Evolutionary conservation across 2,797 vertebrate genomes (phyloP).

Genomic region (Malurus splendens): DNA sequence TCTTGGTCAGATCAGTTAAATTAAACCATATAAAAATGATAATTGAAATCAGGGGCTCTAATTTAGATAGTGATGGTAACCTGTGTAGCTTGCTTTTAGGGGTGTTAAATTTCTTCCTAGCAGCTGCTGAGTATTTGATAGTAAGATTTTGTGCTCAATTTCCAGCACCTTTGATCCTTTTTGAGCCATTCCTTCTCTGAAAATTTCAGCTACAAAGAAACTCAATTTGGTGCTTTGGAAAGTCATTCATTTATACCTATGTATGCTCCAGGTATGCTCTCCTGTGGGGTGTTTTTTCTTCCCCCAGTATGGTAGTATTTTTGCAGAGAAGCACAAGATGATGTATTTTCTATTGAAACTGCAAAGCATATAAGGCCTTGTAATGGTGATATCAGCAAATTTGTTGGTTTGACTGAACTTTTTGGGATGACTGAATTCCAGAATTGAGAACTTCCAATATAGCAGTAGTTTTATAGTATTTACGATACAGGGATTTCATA

Average conservation of each 20-base stretch:
- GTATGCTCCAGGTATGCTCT: not conserved
- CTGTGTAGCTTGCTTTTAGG: not conserved
- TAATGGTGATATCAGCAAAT: not conserved
- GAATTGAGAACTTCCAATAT: not conserved
- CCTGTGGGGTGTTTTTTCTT: not conserved
- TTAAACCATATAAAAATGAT: not conserved
- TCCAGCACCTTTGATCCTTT: not conserved
- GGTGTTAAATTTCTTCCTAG: not conserved
- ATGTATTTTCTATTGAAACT: not conserved
- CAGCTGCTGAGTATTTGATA: not conserved
- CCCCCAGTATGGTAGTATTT: not conserved
- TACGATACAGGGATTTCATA: not conserved
- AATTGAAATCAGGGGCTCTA: not conserved
- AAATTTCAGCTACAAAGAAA: not conserved
- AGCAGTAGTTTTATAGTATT: not conserved
- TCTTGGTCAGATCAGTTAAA: not conserved
- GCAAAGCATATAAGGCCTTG: not conserved
- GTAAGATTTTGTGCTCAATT: not conserved
- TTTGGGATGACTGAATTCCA: not conserved
- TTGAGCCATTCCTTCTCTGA: not conserved
- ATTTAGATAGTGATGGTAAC: not conserved
- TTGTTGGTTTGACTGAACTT: not conserved
- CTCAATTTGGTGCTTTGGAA: not conserved
- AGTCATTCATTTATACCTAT: accelerated
- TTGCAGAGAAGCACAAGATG: not conserved